Percentiles rank a stretch among this genome's conserved stretches.
These are phyloP conservation scores for Alcedo quadribrachys DNA, from an alignment of 2,797 vertebrate species.

Conservation along the genomic window DNA sequence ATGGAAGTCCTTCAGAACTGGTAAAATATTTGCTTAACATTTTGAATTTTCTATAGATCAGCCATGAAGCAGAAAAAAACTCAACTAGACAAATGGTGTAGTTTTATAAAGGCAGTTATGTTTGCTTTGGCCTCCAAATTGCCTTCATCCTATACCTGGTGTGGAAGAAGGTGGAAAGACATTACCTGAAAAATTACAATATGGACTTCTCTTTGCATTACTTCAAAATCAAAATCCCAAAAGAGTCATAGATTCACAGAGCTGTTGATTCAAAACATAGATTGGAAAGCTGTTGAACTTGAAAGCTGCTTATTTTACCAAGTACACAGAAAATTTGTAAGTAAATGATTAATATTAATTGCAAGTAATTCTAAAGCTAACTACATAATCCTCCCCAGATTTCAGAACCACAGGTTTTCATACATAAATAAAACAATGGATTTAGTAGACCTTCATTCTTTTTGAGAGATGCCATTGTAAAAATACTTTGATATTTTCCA, in stretches of 20 bases:
- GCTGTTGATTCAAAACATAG: too few relatives aligned
- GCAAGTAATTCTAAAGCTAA: not conserved
- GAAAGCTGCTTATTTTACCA: not conserved
- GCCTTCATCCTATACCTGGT: not conserved
- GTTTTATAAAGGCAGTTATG: not conserved
- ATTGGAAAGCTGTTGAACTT: not conserved
- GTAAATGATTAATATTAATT: not conserved
- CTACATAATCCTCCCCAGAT: not conserved
- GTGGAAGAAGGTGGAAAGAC: not conserved
- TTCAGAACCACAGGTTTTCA: not conserved
- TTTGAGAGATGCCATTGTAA: not conserved
- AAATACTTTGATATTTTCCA: not conserved
- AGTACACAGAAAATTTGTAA: not conserved
- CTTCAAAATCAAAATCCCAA: not conserved
- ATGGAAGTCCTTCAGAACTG: slow-evolving; percentile 85
- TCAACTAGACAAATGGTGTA: not conserved
- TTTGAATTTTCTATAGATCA: not conserved
- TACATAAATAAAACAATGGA: not conserved
- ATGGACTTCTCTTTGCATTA: not conserved
- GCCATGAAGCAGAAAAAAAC: not conserved
- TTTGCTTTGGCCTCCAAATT: not conserved
- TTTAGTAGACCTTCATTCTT: not conserved
- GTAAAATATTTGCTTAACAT: slow-evolving; percentile 63
- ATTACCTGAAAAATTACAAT: not conserved
- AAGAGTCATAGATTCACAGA: too few relatives aligned